phyloP scores from a whole-genome alignment of 1,140 invertebrate species.

The Zaprionus ornatus region DNA sequence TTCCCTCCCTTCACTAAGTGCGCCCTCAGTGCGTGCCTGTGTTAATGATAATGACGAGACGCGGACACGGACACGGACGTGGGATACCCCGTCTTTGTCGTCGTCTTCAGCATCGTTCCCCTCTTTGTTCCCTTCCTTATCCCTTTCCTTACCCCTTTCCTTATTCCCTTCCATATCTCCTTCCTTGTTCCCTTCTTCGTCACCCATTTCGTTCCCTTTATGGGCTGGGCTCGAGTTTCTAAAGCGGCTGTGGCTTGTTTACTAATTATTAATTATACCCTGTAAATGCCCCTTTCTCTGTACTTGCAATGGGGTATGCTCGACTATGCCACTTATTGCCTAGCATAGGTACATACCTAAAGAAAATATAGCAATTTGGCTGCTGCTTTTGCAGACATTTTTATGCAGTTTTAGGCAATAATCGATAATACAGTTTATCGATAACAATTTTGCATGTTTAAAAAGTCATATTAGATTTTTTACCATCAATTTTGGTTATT shows the following conservation, averaged over 20 bases:
- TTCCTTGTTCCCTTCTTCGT: too few species aligned
- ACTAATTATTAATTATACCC: conserved; percentile 55
- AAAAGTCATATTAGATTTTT: too few species aligned
- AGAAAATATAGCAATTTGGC: too few species aligned
- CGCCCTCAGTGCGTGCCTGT: conserved; percentile 9
- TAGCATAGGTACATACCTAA: too few species aligned
- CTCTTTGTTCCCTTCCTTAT: background rate
- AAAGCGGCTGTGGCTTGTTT: conserved; percentile 40
- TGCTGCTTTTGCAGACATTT: too few species aligned
- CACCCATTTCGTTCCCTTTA: background rate
- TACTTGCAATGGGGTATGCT: background rate
- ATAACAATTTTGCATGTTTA: too few species aligned
- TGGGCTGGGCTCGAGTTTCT: background rate
- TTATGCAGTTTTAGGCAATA: too few species aligned
- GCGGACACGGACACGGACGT: background rate
- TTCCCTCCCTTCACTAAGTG: background rate
- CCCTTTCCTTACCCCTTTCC: too few species aligned
- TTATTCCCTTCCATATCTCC: too few species aligned
- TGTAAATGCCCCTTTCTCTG: background rate
- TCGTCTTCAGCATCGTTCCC: background rate
- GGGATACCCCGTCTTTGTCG: background rate
- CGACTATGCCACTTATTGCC: too few species aligned
- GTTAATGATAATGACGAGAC: conserved; percentile 16
- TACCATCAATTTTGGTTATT: too few species aligned
- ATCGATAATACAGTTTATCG: too few species aligned